Evolutionary conservation across 2,888 invertebrate genomes (phyloP), one percentile per base, ranked within the genome.

Genomic region (Drosophila nr. perissopoda): DNA sequence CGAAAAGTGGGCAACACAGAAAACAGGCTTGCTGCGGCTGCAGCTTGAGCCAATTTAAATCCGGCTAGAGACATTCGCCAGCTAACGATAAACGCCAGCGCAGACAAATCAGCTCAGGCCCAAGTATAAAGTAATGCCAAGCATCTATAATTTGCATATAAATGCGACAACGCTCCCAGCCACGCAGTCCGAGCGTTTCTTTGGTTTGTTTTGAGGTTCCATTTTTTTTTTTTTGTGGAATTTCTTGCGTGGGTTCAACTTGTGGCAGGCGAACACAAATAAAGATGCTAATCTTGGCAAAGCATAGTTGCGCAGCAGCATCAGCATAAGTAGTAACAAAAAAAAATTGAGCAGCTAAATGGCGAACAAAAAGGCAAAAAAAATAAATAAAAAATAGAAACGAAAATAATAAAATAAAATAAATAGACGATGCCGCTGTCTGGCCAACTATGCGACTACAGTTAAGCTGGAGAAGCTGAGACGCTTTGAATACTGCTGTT

Each of bases 101-200:
- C 82, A 83, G 88, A 83, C 83, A 87, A 87, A 89, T 89, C 85
- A 79, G 82, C 70, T 46, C 56, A 72, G 80, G 73, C 71, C 68
- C 70, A 66, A 59, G 65, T 57, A 65, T 66, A 79, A 79, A 80
- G 63, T 72, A 79, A 82, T 77, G 67, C 79, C 88, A 83, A 77
- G 83, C 82, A 68, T 89, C 89, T 85, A 88, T 89, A 88, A 88
- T 88, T 88, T 89, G 87, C 87, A 88, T 88, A 89, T 85, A 88
- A 88, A 88, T 88, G 88, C 89, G 87, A 81, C 83, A 73, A 78
- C 66, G 81, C 84, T 81, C 69, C 74, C 48, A 79, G 88, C 79
- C 74, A 71, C 79, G 62, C 65, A 72, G 83, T 81, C 76, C 76
- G 33, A 74, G 60, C 54, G 52, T 48, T 71, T 81, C 54, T 71